phyloP scores from a whole-genome alignment of 2,113 vertebrate species.

The Nothocercus nigrocapillus region DNA sequence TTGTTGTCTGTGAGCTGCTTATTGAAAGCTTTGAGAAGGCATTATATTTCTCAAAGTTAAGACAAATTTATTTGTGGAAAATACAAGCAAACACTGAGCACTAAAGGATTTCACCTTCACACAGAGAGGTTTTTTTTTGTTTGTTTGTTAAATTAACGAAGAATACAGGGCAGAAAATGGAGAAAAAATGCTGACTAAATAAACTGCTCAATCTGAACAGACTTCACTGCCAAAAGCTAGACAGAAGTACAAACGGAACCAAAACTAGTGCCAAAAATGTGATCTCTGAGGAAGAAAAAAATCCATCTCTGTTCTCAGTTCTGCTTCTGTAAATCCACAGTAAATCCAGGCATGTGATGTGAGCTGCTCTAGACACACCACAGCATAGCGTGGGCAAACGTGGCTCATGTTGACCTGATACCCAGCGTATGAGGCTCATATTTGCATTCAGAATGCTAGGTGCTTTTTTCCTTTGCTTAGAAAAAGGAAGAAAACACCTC shows the following conservation, averaged over 20 bases:
- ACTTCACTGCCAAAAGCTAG: background rate
- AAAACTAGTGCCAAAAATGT: conserved; percentile 8
- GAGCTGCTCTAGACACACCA: background rate
- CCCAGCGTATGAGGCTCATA: accelerated
- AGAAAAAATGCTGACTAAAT: conserved; percentile 7
- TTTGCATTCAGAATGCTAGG: background rate
- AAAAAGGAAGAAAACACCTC: background rate
- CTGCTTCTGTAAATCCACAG: background rate
- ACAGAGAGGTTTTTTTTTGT: background rate
- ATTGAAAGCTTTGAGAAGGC: background rate
- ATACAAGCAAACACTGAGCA: background rate
- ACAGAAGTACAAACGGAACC: background rate
- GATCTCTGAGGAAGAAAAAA: background rate
- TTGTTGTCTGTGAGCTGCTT: background rate
- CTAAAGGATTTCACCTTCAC: background rate
- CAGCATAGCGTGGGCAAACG: background rate
- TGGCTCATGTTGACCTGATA: background rate
- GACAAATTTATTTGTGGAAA: background rate
- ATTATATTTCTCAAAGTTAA: background rate
- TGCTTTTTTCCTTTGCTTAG: background rate
- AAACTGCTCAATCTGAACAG: background rate
- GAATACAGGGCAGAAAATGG: background rate
- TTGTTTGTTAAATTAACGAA: background rate
- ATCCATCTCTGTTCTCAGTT: background rate
- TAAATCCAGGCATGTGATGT: background rate